Conservation (phyloP, 2,797 vertebrate genomes). For the Schizopygopsis pylzovi region DNA sequence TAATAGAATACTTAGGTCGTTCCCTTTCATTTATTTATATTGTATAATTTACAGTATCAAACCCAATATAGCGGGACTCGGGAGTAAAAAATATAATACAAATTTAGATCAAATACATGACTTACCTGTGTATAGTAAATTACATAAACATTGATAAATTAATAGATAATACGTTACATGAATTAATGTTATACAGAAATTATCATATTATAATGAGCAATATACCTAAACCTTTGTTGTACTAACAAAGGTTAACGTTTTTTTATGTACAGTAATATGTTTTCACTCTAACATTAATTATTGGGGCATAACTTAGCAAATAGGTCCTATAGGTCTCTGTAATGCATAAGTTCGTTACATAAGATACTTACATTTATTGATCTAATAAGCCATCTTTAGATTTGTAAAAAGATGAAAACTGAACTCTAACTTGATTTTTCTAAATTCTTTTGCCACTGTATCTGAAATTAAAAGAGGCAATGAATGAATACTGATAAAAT, state of each 20-base stretch:
- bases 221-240: background rate
- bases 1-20: background rate
- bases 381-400: background rate
- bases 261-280: background rate
- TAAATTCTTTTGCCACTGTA: background rate
- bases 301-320: background rate
- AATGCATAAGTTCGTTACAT: background rate
- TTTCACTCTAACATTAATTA: background rate
- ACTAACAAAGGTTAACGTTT: background rate
- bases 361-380: background rate
- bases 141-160: background rate
- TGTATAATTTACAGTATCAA: background rate
- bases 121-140: background rate
- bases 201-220: background rate
- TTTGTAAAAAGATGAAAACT: background rate
- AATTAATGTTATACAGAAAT: background rate
- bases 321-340: background rate
- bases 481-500: background rate
- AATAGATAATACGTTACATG: background rate
- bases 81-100: background rate
- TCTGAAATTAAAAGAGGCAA: background rate
- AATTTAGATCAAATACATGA: background rate
- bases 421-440: background rate
- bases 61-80: background rate
- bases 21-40: background rate